A percentile compares a stretch with the other conserved stretches of the same genome.
Evolutionary conservation across 2,797 vertebrate species (phyloP).

Genomic region (Distichodus sexfasciatus): DNA sequence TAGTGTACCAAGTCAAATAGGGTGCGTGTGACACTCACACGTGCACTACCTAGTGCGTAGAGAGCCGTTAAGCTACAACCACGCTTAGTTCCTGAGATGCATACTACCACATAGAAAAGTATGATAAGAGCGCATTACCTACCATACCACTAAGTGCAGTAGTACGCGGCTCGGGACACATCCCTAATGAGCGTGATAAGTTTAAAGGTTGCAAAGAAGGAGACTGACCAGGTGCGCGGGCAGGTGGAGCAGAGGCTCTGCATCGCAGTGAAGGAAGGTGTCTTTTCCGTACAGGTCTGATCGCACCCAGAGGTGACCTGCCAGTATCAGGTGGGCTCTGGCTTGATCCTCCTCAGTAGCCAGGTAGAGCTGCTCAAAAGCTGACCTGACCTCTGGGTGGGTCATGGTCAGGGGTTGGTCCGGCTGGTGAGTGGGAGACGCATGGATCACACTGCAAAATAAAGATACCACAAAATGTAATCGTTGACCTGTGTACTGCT

Average conservation of each 20-base stretch:
- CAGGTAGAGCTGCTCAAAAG: slow-evolving; percentile 74
- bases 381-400: slow-evolving; percentile 70
- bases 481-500: too few species aligned
- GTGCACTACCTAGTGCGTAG: too few species aligned
- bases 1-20: not conserved
- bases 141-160: too few species aligned
- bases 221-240: slow-evolving; percentile 76
- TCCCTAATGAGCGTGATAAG: too few species aligned
- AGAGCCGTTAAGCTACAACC: too few species aligned
- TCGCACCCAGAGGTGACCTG: slow-evolving; percentile 75
- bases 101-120: too few species aligned
- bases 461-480: not conserved
- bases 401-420: slow-evolving; percentile 71
- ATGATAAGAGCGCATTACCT: too few species aligned
- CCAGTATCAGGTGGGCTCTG: slow-evolving; percentile 73
- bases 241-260: slow-evolving; percentile 72
- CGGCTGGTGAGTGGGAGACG: slow-evolving; percentile 61
- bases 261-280: slow-evolving; percentile 76
- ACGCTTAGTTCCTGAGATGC: too few species aligned
- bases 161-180: too few species aligned
- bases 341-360: slow-evolving; percentile 57
- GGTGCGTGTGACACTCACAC: not conserved
- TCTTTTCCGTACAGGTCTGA: slow-evolving; percentile 71
- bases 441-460: slow-evolving; percentile 70
- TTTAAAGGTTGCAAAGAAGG: not conserved